phyloP scores from a whole-genome alignment of 2,888 invertebrate species.

The Nipponacmea schrenckii region DNA sequence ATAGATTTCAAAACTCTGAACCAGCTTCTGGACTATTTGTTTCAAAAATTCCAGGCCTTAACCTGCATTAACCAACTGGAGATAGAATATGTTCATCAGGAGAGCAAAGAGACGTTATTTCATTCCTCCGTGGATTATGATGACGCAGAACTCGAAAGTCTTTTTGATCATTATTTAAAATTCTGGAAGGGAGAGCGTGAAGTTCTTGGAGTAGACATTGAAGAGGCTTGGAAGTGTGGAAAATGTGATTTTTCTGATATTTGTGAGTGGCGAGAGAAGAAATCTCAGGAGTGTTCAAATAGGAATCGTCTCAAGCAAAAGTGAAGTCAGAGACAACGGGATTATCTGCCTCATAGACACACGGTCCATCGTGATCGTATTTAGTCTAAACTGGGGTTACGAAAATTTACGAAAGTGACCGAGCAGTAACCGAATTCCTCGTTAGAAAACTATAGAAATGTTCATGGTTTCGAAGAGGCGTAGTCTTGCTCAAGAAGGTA shows the following conservation, averaged over 20 bases:
- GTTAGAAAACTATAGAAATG: background rate
- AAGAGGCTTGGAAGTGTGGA: slow-evolving; percentile 65
- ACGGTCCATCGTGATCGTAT: too few species aligned
- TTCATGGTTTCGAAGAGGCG: background rate
- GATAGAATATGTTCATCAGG: slow-evolving; percentile 61
- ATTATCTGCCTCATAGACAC: too few species aligned
- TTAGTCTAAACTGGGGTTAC: too few species aligned
- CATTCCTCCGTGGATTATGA: slow-evolving; percentile 42
- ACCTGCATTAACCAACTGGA: slow-evolving; percentile 48
- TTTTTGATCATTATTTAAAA: slow-evolving; percentile 36
- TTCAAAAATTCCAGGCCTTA: slow-evolving; percentile 45
- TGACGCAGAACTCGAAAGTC: slow-evolving; percentile 38
- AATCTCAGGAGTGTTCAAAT: slow-evolving; percentile 30
- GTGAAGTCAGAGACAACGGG: too few species aligned
- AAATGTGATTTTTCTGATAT: slow-evolving; percentile 56
- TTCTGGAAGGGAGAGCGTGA: slow-evolving; percentile 58
- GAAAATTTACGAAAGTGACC: too few species aligned
- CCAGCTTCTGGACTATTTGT: slow-evolving; percentile 39
- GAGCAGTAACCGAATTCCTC: background rate
- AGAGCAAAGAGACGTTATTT: slow-evolving; percentile 42
- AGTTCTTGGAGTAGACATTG: slow-evolving; percentile 59
- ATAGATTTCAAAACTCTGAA: slow-evolving; percentile 35
- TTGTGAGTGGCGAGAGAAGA: slow-evolving; percentile 58
- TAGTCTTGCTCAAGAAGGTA: too few species aligned
- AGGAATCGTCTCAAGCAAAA: slow-evolving; percentile 24